phyloP scores from a whole-genome alignment of 2,113 vertebrate species.

The Cololabis saira region DNA sequence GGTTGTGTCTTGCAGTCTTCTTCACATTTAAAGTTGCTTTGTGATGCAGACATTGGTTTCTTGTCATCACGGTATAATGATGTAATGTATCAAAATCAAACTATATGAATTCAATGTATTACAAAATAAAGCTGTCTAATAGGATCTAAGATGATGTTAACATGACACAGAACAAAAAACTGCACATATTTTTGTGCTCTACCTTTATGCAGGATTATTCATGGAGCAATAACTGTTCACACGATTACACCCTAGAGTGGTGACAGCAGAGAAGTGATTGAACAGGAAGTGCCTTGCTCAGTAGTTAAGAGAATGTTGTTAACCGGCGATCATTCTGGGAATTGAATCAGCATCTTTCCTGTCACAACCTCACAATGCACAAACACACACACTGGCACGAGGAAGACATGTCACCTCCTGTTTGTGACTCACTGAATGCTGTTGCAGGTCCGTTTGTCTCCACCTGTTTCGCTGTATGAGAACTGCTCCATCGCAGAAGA shows the following conservation, averaged over 20 bases:
- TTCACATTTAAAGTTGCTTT: no score
- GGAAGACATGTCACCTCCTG: constrained; percentile 9
- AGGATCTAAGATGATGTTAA: no score
- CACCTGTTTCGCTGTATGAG: constrained; percentile 84
- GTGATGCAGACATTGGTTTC: no score
- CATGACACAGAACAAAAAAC: no score
- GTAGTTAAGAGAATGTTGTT: not conserved
- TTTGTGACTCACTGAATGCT: constrained; percentile 61
- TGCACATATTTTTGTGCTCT: no score
- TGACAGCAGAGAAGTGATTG: constrained; percentile 4
- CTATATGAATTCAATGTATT: no score
- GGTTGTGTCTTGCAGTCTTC: no score
- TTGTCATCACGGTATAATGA: no score
- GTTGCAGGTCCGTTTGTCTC: constrained; percentile 80
- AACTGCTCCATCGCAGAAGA: constrained; percentile 82
- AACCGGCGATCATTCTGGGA: not conserved
- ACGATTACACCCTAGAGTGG: not conserved
- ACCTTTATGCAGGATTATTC: not conserved
- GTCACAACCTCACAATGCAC: constrained; percentile 14
- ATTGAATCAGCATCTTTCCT: constrained; percentile 10
- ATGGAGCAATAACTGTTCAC: not conserved
- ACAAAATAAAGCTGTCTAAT: no score
- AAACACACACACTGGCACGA: not conserved
- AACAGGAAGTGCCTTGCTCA: constrained; percentile 12
- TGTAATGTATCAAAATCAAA: no score